Evolutionary conservation across 2,113 vertebrate genomes (phyloP), one percentile per base, ranked within the genome.

Genomic region (Odocoileus hemionus): DNA sequence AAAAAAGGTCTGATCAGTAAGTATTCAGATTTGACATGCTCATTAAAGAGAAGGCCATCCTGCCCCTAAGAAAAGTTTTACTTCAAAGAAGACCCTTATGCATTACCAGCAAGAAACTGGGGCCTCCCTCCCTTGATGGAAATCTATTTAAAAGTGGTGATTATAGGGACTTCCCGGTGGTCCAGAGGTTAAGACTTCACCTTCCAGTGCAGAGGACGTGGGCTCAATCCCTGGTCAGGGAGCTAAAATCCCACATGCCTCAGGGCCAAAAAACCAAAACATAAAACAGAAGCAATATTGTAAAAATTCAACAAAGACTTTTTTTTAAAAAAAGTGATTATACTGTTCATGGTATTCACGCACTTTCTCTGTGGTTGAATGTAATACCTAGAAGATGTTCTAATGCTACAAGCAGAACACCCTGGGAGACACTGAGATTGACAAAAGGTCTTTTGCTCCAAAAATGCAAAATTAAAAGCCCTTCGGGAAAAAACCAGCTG

Each of bases 401-500:
- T 93, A 74, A 78, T 6, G 36, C 25, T 82, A 64, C 33, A 83
- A 86, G 79, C 70, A 89, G 61, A 86, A 92, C 14, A 54, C 6
- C 57, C 6, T 19, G 30, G 54, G 76, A 57, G 86, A 86, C 43
- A n/a, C 47, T n/a, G 33, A 86, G 25, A 64, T 78, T 82, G 87
- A 87, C 54, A 47, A 84, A 91, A 82, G 60, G 43, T 89, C 78
- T 64, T 67, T 93, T 85, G 82, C 45, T 93, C 90, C 55, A 57
- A 25, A 33, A 83, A 74, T 7, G 89, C 45, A 80, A 33, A 67
- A 97, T 74, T 74, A 74, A 94, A 83, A 92, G 78, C 4, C 39
- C 36, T 76, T 82, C 28, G 57, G 39, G 70, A 84, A 89, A 80
- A 94, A 80, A 89, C 11, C 87, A 95, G 17, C 91, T 76, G 39